Conservation (phyloP, 2,888 invertebrate species). For the Deroplatys truncata region DNA sequence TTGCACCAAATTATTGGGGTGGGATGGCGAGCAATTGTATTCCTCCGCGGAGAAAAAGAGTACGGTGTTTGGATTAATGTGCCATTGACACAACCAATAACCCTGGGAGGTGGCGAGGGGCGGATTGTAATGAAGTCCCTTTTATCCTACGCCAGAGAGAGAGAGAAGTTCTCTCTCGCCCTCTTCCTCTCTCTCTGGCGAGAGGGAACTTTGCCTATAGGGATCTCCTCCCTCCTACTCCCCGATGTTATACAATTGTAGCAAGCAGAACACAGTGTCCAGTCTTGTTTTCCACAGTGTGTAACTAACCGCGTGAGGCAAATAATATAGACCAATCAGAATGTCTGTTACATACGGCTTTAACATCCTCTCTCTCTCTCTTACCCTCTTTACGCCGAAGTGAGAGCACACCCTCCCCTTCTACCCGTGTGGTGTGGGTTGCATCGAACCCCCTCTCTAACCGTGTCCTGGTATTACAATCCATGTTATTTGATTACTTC, state of each 20-base stretch:
- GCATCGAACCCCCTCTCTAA: background rate
- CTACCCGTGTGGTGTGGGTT: background rate
- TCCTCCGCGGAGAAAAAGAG: background rate
- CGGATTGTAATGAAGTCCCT: conserved; percentile 15
- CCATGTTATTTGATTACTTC: conserved; percentile 20
- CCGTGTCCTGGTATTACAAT: background rate
- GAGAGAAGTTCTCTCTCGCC: too few species aligned
- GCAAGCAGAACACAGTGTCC: background rate
- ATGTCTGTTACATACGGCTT: background rate
- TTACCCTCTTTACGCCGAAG: background rate
- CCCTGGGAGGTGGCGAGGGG: background rate
- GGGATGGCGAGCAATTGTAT: background rate
- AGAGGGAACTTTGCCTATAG: conserved; percentile 3
- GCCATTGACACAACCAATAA: conserved; percentile 28
- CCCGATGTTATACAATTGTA: background rate
- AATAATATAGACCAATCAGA: conserved; percentile 19
- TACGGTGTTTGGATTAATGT: conserved; percentile 21
- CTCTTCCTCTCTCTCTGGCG: background rate
- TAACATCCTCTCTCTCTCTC: background rate
- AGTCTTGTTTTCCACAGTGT: background rate
- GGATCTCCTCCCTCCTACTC: background rate
- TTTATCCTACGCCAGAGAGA: background rate
- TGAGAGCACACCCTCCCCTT: background rate
- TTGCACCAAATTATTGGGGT: conserved; percentile 20
- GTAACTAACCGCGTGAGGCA: conserved; percentile 13